Base-by-base conservation (phyloP, 2,113 vertebrate genomes). In the Crypturellus undulatus region DNA sequence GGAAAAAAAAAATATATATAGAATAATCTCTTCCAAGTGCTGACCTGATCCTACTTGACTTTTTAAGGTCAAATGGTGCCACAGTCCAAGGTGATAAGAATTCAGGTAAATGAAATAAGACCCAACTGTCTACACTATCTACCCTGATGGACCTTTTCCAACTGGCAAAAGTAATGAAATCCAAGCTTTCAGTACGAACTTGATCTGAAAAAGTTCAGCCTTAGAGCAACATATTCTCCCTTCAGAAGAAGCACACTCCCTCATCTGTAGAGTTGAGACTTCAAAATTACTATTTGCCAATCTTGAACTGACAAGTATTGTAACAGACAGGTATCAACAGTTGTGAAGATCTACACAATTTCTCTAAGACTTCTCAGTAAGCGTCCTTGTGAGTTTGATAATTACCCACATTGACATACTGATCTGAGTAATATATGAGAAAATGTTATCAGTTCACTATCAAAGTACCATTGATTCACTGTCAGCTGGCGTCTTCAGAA, bases 101-200 rank as follows among this genome's bases (percentile, higher is more conserved):
- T 52, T 34, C 12, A 70, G 19, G 68, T 47, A 52, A 52, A 71
- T 8, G 92, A 96, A 96, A 94, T 85, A 94, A 80, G 92, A 95
- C n/a, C 79, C 92, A 88, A 17, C 22, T 28, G 3, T 18, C 79
- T 76, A 89, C 88, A 77, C 90, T 92, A 58, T 68, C 36, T 87
- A 45, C 63, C 87, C 45, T 59, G 51, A 94, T 87, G 91, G 91
- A 90, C 72, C 70, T 90, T 72, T 81, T 94, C 89, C 95, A 96
- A 3, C 38, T 96, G 91, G 67, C 87, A 89, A 84, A 79, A 54
- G 30, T 20, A 87, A 85, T 77, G 96, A 94, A 96, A 96, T 79
- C 28, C 52, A 90, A 97, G 43, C 85, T 56, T 82, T 67, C 28
- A 79, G 49, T 26, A 49, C 43, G 76, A 82, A 45, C 43, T 71